Conservation (phyloP, 1,140 invertebrate genomes). For the Tetranychus cinnabarinus region DNA sequence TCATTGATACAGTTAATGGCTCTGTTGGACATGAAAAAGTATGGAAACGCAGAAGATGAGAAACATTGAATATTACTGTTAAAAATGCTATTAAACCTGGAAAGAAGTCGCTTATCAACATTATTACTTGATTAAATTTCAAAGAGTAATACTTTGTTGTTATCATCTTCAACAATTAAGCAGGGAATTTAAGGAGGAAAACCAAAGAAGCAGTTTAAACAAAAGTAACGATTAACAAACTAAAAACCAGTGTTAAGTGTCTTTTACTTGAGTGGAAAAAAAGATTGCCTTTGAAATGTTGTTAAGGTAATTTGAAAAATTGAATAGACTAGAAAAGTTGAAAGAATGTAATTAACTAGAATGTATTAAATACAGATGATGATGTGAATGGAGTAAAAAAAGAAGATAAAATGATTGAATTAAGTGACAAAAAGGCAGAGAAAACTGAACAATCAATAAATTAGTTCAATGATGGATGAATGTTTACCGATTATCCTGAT, state of each 20-base stretch:
- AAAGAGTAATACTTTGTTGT: neutral
- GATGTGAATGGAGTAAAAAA: too few relatives aligned
- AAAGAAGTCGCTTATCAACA: neutral
- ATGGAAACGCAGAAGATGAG: neutral
- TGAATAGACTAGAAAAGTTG: too few relatives aligned
- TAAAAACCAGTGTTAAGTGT: neutral
- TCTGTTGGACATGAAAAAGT: neutral
- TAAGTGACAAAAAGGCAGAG: too few relatives aligned
- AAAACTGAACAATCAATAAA: too few relatives aligned
- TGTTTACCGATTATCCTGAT: too few relatives aligned
- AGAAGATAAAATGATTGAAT: too few relatives aligned
- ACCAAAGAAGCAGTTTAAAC: neutral
- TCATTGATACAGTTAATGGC: neutral
- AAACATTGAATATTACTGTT: neutral
- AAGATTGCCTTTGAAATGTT: too few relatives aligned
- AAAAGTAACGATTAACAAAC: neutral
- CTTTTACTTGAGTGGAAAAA: too few relatives aligned
- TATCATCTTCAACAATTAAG: neutral
- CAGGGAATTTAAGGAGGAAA: neutral
- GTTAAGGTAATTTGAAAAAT: too few relatives aligned
- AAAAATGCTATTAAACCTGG: neutral
- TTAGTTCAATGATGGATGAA: too few relatives aligned
- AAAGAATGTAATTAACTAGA: too few relatives aligned
- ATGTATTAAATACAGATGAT: too few relatives aligned
- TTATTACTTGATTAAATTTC: neutral